Percentiles rank a stretch among this genome's conserved stretches.
Conservation (phyloP, 1,140 invertebrate species). For the Aphelinus certus region DNA sequence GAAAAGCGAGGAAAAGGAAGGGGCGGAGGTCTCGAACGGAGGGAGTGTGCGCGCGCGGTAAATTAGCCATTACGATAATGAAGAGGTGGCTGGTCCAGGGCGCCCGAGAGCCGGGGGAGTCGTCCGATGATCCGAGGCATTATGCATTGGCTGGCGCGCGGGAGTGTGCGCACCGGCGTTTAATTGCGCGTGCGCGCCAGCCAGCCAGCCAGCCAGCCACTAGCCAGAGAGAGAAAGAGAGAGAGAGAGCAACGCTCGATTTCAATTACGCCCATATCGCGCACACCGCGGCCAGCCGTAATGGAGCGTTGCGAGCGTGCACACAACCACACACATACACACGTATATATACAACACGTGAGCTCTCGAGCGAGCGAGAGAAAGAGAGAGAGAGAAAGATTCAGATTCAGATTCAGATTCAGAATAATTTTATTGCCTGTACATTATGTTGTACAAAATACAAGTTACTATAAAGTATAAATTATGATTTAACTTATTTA, state of each 20-base stretch:
- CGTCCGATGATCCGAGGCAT: neutral
- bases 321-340: conserved; percentile 32
- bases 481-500: too few relatives aligned
- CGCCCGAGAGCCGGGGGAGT: conserved; percentile 22
- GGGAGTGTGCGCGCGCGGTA: neutral
- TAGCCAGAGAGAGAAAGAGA: neutral
- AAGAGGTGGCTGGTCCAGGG: neutral
- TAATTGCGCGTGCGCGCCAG: conserved; percentile 42
- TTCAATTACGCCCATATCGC: conserved; percentile 49
- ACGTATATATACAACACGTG: conserved; percentile 29
- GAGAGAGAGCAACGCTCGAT: conserved; percentile 43
- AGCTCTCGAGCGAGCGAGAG: neutral
- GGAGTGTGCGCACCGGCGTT: conserved; percentile 1
- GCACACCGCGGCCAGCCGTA: conserved; percentile 34
- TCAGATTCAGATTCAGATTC: too few relatives aligned
- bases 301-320: conserved; percentile 18
- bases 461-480: too few relatives aligned
- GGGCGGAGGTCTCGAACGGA: neutral
- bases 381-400: too few relatives aligned
- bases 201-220: conserved; percentile 42
- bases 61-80: conserved; percentile 42
- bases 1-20: conserved; percentile 43
- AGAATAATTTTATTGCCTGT: too few relatives aligned
- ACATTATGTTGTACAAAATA: too few relatives aligned
- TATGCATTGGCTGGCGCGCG: neutral